Evolutionary conservation across 2,888 invertebrate species (phyloP), one percentile per base, ranked within the genome.

Genomic region (Strigamia transsilvanica): DNA sequence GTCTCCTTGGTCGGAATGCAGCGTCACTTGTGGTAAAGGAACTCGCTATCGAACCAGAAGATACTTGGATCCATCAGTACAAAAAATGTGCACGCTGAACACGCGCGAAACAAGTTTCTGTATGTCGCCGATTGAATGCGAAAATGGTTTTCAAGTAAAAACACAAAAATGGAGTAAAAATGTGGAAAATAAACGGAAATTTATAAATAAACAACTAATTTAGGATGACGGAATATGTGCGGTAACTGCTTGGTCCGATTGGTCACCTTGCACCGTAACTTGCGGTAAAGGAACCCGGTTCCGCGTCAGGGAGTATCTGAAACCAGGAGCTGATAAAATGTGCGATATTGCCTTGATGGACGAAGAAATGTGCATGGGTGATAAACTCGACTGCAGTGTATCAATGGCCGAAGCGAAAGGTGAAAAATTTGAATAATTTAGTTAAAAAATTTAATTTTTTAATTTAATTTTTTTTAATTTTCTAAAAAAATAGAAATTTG

Each of bases 261-360:
- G 95, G 94, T 92, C 94, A 1, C 92, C 94, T 1, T 96, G 96
- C 87, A 91, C 93, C 15, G 92, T 92, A 34, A 91, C 91, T 0
- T 96, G 96, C 87, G 95, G 94, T 0, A 92, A 92, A 84, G 95
- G 95, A 0, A 90, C 90, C 27, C 90, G 91, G 83, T 89, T 91
- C 85, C 90, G 94, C 82, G 94, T 93, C 51, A 91, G 97, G 6
- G 90, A 95, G 2, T 92, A 91, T 89, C 86, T 91, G 34, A 91
- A 95, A 87, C 92, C 91, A 82, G 91, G 92, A 90, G 95, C 94
- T 2, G 89, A 91, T 81, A 95, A 95, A 88, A 94, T 93, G 86
- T 96, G 91, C 56, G 89, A 91, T 13, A 90, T 94, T 34, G 92
- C 94, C 88, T 90, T 95, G 83, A 89, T 93, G 86, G 94, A 97